Base-by-base conservation (phyloP, 2,888 invertebrate species). In the Xestia rhomboidea region DNA sequence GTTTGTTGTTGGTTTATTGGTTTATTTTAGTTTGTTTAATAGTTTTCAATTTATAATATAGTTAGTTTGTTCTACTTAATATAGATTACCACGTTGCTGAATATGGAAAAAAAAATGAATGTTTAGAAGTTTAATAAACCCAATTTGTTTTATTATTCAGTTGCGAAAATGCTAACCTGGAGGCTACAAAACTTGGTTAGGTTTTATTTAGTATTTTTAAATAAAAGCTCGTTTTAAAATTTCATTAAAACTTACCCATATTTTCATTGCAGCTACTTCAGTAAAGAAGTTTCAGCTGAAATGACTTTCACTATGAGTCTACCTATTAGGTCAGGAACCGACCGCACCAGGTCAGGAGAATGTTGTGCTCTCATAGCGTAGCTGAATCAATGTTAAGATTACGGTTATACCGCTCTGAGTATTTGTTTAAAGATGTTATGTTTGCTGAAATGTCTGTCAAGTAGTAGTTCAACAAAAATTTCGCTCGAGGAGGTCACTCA, bases 331-430 rank as follows among this genome's bases (percentile, higher is more conserved):
- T 73, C 62, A 69, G 46, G 54, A 68, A 21, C 15, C 1, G 21
- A 68, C 15, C 7, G 5, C 51, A 72, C n/a, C 11, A 34, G 82
- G 85, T 72, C n/a, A 85, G 30, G 54, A 81, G 71, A 54, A 57
- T 62, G 41, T 30, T 21, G 38, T 18, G 46, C 57, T 72, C 67
- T 73, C 57, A 49, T 72, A 75, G 34, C 68, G 54, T 69, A 62
- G 24, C 49, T 44, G 72, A 30, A 63, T 34, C 13, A 81, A 85
- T 49, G 85, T 44, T 57, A 80, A 68, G 4, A 75, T 8, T 67
- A 81, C 68, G 21, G 81, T 34, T 76, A 63, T 57, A 38, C 24
- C 13, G 30, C n/a, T 69, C 27, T 21, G 24, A 21, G 41, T 74
- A 41, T 84, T 72, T 75, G 54, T 54, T 66, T 84, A 62, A 68